Evolutionary conservation across 2,113 vertebrate species (phyloP), one percentile per base, ranked within the genome.

Genomic region (Gymnorhina tibicen): DNA sequence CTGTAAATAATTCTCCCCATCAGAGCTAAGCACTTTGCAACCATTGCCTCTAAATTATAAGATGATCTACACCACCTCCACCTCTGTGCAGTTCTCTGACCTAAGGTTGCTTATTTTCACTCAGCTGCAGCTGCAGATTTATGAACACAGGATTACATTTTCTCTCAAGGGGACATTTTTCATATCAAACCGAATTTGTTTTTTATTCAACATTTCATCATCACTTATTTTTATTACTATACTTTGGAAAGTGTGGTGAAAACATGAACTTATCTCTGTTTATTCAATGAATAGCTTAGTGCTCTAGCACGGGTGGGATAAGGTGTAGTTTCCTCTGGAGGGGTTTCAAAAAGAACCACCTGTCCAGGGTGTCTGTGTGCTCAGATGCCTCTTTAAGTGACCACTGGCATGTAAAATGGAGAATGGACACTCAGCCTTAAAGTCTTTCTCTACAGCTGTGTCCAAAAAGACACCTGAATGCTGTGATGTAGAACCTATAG

Each of bases 1-100:
- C 79, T 91, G 83, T 92, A 93, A 95, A 92, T 95, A 97, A 95
- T 95, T 94, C 68, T 70, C 10, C 47, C 68, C 73, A 84, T 81
- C 87, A 86, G 22, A 94, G 60, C 56, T 37, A 47, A 94, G 68
- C 55, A 94, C 68, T 95, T 93, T 90, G 80, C 63, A 86, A 77
- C 79, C 72, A 53, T 26, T 94, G 75, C 64, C 85, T 90, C 52
- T 93, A 94, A 96, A 90, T 95, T 95, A 74, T 90, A 62, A 74
- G 39, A 92, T 67, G 91, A 96, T 96, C 91, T 91, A 83, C 86
- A 59, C 47, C 30, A 74, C 55, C 87, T 87, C 81, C 74, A 94
- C 70, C 59, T 91, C 79, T 76, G 78, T 76, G 82, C 21, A 50
- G 35, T 13, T 90, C 21, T 30, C 74, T 85, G 81, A 79, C 82